Conservation (phyloP, 2,797 vertebrate species). For the Loris lydekkerianus region DNA sequence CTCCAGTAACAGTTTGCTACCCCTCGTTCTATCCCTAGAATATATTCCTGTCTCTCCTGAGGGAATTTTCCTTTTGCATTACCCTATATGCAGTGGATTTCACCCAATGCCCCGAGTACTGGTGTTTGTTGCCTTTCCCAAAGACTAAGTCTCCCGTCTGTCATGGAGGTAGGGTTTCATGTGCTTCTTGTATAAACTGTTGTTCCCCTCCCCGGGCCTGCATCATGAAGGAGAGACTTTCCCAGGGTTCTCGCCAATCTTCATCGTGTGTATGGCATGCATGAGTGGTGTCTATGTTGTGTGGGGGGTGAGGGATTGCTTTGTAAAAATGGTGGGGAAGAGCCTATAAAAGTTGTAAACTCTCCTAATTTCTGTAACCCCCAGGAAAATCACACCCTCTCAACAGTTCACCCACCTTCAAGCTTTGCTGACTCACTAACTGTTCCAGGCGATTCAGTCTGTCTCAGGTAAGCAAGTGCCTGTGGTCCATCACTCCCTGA, state of each 20-base stretch:
- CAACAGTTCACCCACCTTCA: not conserved
- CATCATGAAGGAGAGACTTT: not conserved
- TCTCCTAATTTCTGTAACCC: not conserved
- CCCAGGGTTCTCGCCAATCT: not conserved
- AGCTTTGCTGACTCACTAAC: not conserved
- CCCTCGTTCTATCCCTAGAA: not conserved
- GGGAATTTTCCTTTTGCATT: not conserved
- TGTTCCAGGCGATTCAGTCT: not conserved
- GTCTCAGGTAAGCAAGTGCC: not conserved
- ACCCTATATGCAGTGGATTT: not conserved
- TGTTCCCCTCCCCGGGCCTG: accelerated
- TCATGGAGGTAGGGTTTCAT: not conserved
- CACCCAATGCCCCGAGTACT: not conserved
- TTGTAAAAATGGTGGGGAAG: not conserved
- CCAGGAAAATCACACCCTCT: not conserved
- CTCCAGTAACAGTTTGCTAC: not conserved
- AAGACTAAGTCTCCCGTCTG: not conserved
- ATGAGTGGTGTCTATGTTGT: not conserved
- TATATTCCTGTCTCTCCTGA: not conserved
- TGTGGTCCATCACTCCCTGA: not conserved
- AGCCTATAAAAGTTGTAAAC: not conserved
- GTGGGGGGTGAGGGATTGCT: not conserved
- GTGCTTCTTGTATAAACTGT: not conserved
- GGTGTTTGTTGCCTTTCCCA: not conserved
- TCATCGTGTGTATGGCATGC: not conserved